phyloP scores from a whole-genome alignment of 2,113 vertebrate species.

The Gopherus evgoodei region DNA sequence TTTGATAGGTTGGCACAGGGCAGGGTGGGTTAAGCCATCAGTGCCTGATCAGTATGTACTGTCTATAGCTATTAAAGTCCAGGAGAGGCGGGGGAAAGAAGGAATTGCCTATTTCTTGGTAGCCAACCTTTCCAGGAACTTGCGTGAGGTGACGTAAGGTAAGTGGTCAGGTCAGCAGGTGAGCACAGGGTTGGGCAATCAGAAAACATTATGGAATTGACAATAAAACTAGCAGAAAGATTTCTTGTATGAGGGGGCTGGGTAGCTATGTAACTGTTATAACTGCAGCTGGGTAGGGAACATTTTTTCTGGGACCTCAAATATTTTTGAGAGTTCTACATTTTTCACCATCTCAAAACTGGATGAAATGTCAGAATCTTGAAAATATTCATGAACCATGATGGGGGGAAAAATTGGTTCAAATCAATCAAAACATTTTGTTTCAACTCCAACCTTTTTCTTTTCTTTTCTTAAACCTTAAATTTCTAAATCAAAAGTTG shows the following conservation, averaged over 20 bases:
- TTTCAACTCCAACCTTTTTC: background rate
- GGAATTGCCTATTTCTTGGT: background rate
- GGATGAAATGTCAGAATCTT: background rate
- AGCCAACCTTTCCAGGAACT: conserved; percentile 35
- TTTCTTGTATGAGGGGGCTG: background rate
- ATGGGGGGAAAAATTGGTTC: background rate
- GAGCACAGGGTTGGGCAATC: background rate
- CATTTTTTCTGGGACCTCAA: background rate
- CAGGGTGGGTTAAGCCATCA: background rate
- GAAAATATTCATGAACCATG: background rate
- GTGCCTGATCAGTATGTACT: rapidly evolving
- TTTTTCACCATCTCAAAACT: background rate
- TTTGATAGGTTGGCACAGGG: background rate
- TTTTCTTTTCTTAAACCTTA: background rate
- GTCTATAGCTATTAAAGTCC: rapidly evolving
- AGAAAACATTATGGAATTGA: conserved; percentile 2
- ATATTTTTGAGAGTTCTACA: background rate
- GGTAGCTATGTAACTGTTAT: rapidly evolving
- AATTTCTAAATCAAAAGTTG: too few relatives aligned
- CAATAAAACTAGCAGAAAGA: rapidly evolving
- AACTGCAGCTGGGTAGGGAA: background rate
- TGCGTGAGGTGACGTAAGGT: rapidly evolving
- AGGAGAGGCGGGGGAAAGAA: background rate
- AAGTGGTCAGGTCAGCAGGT: conserved; percentile 35
- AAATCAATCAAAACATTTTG: background rate